Evolutionary conservation across 92 coral and sea anemone genomes (phyloP).

Genomic region (Phenganax subtilis): DNA sequence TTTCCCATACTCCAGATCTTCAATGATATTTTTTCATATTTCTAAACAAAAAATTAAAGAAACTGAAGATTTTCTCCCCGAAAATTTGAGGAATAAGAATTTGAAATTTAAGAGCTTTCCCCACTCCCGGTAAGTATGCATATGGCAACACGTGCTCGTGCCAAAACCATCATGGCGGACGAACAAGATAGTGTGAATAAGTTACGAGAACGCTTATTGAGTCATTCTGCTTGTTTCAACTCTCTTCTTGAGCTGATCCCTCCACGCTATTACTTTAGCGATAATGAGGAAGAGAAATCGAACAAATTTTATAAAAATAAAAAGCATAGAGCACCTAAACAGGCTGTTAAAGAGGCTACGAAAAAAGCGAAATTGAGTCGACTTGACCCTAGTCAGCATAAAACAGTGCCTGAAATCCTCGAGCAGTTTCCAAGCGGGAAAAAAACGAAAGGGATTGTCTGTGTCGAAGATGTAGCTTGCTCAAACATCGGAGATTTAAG

Average conservation of each 20-base stretch:
- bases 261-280: conserved; percentile 68
- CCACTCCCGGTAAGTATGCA: conserved; percentile 11
- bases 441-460: conserved; percentile 42
- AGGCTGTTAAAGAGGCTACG: conserved; percentile 74
- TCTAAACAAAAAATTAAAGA: not conserved
- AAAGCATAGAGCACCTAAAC: conserved; percentile 76
- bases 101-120: conserved; percentile 3
- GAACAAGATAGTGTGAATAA: conserved; percentile 41
- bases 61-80: not conserved
- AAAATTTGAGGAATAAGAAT: not conserved
- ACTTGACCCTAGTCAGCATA: conserved; percentile 80
- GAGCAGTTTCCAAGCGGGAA: conserved; percentile 17
- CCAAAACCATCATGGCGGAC: conserved; percentile 75
- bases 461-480: conserved; percentile 82
- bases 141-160: conserved; percentile 13
- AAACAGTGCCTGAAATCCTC: conserved; percentile 75
- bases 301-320: conserved; percentile 77
- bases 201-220: conserved; percentile 61
- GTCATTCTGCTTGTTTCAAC: conserved; percentile 82
- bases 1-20: not conserved
- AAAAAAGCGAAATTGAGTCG: conserved; percentile 78
- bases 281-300: conserved; percentile 64
- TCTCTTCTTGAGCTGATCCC: conserved; percentile 83
- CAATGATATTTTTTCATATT: not conserved
- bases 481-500: conserved; percentile 62